These are phyloP conservation scores for Gopherus flavomarginatus DNA, from an alignment of 2,113 vertebrate species.

Conservation along the genomic window DNA sequence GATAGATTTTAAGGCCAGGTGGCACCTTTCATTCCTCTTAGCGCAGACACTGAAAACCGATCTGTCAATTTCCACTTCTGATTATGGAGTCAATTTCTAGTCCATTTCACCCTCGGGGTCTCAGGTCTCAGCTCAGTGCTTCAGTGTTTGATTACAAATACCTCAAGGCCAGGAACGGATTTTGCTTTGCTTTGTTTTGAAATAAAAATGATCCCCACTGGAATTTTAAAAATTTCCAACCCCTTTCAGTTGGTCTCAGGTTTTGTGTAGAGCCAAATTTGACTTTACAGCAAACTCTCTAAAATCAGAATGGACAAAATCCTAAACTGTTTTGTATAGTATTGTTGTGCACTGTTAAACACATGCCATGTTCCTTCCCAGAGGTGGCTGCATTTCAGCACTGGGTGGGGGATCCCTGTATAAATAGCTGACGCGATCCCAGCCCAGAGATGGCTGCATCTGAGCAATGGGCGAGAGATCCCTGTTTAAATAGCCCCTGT, in stretches of 20 bases:
- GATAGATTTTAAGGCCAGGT: not conserved
- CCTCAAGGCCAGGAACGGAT: not conserved
- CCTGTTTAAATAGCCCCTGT: not conserved
- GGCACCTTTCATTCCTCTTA: not conserved
- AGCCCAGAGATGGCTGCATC: not conserved
- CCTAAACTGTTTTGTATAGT: not conserved
- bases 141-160: not conserved
- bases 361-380: not conserved
- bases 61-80: not conserved
- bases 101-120: not conserved
- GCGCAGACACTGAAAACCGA: not conserved
- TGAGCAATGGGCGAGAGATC: not conserved
- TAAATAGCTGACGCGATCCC: not conserved
- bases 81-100: not conserved
- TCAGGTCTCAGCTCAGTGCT: not conserved
- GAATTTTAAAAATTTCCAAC: not conserved
- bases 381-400: not conserved
- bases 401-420: not conserved
- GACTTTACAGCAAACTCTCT: not conserved
- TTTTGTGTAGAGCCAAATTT: not conserved
- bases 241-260: not conserved
- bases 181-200: not conserved
- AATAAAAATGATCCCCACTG: not conserved
- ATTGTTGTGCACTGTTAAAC: not conserved
- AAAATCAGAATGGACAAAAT: not conserved